Evolutionary conservation across 2,888 invertebrate species (phyloP).

Genomic region (Therioaphis trifolii): DNA sequence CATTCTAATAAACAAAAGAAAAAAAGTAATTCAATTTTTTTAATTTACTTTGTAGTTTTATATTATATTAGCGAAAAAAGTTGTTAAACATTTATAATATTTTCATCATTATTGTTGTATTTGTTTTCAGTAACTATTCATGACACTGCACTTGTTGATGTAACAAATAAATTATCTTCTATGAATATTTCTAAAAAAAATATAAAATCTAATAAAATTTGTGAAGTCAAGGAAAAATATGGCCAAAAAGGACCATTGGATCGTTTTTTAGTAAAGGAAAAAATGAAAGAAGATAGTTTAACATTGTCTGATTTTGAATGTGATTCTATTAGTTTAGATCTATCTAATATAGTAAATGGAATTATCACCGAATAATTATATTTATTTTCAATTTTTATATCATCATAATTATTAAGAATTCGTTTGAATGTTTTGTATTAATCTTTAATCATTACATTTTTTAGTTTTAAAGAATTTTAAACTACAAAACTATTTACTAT

Average conservation of each 20-base stretch:
- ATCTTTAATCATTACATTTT: not conserved
- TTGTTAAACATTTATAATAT: too few relatives aligned
- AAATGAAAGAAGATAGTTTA: slow-evolving; percentile 56
- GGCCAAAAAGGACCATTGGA: slow-evolving; percentile 13
- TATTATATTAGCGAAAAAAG: too few relatives aligned
- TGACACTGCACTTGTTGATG: not conserved
- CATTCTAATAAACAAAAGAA: slow-evolving; percentile 30
- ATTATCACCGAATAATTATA: slow-evolving; percentile 16
- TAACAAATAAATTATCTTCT: slow-evolving; percentile 34
- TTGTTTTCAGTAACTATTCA: slow-evolving; percentile 13
- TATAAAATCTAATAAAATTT: not conserved
- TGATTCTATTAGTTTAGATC: slow-evolving; percentile 61
- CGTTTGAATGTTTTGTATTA: not conserved
- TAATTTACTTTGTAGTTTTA: not conserved
- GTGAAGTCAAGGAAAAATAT: not conserved
- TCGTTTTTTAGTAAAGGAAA: slow-evolving; percentile 2
- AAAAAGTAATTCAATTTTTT: slow-evolving; percentile 38
- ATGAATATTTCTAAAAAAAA: slow-evolving; percentile 23
- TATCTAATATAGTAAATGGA: slow-evolving; percentile 60
- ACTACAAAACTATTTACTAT: too few relatives aligned
- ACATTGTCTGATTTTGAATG: slow-evolving; percentile 64
- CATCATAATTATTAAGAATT: too few relatives aligned
- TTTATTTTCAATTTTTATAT: not conserved
- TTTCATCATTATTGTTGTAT: not conserved
- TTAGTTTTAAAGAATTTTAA: too few relatives aligned